Conservation (phyloP, 2,797 vertebrate species). For the Myiotriccus ornatus region DNA sequence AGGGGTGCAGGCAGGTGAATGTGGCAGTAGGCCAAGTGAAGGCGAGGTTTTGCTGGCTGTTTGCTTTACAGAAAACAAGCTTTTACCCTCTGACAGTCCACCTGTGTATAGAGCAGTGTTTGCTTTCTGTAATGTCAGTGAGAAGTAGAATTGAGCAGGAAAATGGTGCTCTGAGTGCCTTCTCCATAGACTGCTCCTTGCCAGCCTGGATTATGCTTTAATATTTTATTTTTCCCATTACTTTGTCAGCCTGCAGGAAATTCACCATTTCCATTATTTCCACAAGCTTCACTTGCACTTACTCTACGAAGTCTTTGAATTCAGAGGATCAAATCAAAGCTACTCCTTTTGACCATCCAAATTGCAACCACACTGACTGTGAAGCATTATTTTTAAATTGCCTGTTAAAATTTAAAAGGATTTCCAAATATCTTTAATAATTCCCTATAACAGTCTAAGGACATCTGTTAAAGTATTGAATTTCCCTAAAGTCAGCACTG, state of each 20-base stretch:
- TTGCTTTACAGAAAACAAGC: not conserved
- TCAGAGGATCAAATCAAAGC: not conserved
- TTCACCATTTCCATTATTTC: not conserved
- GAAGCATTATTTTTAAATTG: not conserved
- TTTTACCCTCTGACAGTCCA: not conserved
- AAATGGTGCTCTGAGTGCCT: not conserved
- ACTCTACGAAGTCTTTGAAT: not conserved
- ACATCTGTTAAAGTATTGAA: conserved; percentile 6
- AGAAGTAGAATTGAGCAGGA: not conserved
- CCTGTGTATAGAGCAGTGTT: not conserved
- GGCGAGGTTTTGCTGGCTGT: not conserved
- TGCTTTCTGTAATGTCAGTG: not conserved
- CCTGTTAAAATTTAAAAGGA: not conserved
- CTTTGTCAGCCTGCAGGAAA: not conserved
- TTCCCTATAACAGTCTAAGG: not conserved
- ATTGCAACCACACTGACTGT: not conserved
- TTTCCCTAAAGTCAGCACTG: not conserved
- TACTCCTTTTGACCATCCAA: not conserved
- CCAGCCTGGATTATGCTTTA: not conserved
- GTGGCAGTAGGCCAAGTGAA: not conserved
- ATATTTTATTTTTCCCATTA: not conserved
- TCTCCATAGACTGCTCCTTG: not conserved
- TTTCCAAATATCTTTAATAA: not conserved
- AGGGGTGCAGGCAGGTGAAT: not conserved
- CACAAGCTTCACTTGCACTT: not conserved